These are phyloP conservation scores for Xenopus petersii DNA, from an alignment of 2,797 vertebrate species.

Conservation along the genomic window DNA sequence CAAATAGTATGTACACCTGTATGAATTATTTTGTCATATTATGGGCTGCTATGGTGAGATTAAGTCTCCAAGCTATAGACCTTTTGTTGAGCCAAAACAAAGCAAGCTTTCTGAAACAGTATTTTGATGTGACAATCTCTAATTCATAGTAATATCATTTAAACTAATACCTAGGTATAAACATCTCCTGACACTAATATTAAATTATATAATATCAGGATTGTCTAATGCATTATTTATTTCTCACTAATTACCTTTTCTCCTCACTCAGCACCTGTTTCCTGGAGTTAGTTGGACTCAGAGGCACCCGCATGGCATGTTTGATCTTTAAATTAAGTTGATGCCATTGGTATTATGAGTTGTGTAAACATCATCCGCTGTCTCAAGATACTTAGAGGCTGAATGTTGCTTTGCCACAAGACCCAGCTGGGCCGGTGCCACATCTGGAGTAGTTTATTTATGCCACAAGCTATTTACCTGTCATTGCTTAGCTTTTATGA, in stretches of 20 bases:
- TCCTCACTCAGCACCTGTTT: neutral
- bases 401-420: neutral
- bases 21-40: too few relatives aligned
- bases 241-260: neutral
- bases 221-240: neutral
- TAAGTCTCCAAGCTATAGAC: too few relatives aligned
- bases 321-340: slow-evolving; percentile 21
- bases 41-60: too few relatives aligned
- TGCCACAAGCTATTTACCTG: slow-evolving; percentile 1
- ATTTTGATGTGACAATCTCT: too few relatives aligned
- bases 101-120: too few relatives aligned
- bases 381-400: neutral
- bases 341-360: slow-evolving; percentile 8
- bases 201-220: too few relatives aligned
- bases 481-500: slow-evolving; percentile 8
- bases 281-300: neutral
- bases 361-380: slow-evolving; percentile 8
- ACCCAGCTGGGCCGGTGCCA: slow-evolving; percentile 12
- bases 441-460: slow-evolving; percentile 8
- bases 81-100: too few relatives aligned
- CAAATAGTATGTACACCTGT: neutral
- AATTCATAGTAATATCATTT: too few relatives aligned
- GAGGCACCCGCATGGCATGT: neutral
- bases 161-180: too few relatives aligned
- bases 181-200: too few relatives aligned